Evolutionary conservation across 2,797 vertebrate species (phyloP).

Genomic region (Cirrhinus molitorella): DNA sequence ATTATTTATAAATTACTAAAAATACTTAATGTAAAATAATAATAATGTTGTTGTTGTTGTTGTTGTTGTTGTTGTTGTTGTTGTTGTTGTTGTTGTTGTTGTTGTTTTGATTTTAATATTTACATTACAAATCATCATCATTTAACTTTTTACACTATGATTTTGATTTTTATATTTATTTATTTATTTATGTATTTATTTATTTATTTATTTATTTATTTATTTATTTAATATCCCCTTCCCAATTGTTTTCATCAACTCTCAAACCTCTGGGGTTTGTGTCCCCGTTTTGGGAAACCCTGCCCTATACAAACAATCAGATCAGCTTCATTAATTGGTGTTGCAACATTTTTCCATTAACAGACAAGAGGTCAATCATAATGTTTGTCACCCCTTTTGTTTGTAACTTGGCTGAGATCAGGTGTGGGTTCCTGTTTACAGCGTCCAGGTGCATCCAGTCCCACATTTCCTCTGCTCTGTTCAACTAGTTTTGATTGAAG

Average conservation of each 20-base stretch:
- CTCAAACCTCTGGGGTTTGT: neutral
- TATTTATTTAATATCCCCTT: neutral
- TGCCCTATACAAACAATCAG: neutral
- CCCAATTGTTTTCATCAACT: neutral
- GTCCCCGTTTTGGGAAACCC: neutral
- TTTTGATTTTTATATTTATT: too few relatives aligned
- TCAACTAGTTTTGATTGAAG: neutral
- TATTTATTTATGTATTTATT: too few relatives aligned
- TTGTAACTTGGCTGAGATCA: conserved; percentile 13
- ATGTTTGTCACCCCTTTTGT: conserved; percentile 40
- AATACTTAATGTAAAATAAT: too few relatives aligned
- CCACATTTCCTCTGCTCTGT: conserved; percentile 16
- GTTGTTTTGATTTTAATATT: too few relatives aligned
- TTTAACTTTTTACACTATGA: too few relatives aligned
- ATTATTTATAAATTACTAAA: too few relatives aligned
- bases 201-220: neutral
- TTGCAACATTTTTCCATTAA: neutral
- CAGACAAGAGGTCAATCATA: neutral
- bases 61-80: too few relatives aligned
- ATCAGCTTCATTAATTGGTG: neutral
- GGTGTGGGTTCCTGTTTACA: conserved; percentile 55
- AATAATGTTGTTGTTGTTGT: too few relatives aligned
- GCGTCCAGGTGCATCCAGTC: conserved; percentile 51
- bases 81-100: too few relatives aligned
- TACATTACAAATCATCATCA: too few relatives aligned